A percentile compares a stretch with the other conserved stretches of the same genome.
phyloP scores from a whole-genome alignment of 2,888 invertebrate species.

The Eupithecia inturbata region DNA sequence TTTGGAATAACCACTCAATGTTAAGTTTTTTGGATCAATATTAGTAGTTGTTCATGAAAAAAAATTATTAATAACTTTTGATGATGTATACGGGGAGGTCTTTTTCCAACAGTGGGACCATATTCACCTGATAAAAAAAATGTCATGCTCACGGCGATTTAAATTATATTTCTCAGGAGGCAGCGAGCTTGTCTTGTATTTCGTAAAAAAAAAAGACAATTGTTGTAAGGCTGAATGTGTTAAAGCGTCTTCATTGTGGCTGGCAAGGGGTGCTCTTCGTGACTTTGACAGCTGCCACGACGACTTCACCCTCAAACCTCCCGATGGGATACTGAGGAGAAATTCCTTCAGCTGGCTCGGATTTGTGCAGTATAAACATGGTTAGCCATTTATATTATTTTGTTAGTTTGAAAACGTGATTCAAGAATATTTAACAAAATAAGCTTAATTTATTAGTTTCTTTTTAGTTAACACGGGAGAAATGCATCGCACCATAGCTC shows the following conservation, averaged over 20 bases:
- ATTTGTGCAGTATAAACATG: conserved; percentile 70
- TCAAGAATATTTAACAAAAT: not conserved
- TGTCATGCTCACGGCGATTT: too few species aligned
- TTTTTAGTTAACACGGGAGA: conserved; percentile 65
- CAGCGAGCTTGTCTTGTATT: not conserved
- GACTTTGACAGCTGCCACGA: conserved; percentile 71
- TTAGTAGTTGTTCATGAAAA: too few species aligned
- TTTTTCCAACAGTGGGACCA: too few species aligned
- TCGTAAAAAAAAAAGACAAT: not conserved
- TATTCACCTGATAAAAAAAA: too few species aligned
- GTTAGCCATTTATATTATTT: conserved; percentile 49
- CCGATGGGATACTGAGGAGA: conserved; percentile 67
- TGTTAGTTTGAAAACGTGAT: not conserved
- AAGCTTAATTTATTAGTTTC: not conserved
- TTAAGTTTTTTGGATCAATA: too few species aligned
- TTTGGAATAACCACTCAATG: too few species aligned
- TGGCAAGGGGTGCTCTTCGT: conserved; percentile 43
- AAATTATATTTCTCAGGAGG: not conserved
- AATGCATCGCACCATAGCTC: conserved; percentile 70
- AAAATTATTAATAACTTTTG: too few species aligned
- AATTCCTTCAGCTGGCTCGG: conserved; percentile 73
- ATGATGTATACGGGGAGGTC: too few species aligned
- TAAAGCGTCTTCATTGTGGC: conserved; percentile 40
- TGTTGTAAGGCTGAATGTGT: not conserved
- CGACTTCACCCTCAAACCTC: conserved; percentile 65